Conservation (phyloP, 2,113 vertebrate genomes). For the Epinephelus fuscoguttatus region DNA sequence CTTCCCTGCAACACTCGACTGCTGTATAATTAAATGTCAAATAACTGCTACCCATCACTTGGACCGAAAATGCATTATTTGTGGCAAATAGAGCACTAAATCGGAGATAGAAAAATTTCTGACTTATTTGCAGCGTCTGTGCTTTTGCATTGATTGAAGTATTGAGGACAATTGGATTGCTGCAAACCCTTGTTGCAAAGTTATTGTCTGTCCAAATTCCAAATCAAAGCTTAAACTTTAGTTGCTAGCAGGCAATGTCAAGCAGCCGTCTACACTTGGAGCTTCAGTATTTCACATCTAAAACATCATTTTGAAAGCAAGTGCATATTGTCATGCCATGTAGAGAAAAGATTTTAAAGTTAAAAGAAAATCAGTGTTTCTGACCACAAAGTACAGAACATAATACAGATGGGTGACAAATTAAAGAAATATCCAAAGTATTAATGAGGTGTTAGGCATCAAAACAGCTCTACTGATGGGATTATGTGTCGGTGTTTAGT, state of each 20-base stretch:
- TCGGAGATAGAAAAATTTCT: background rate
- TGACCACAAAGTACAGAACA: background rate
- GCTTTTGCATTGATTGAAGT: constrained; percentile 53
- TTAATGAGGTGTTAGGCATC: background rate
- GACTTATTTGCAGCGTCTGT: constrained; percentile 37
- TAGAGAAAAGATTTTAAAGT: background rate
- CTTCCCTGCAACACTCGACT: constrained; percentile 52
- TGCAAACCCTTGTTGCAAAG: constrained; percentile 30
- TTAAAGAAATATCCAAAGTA: background rate
- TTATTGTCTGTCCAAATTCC: constrained; percentile 27
- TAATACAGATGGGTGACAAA: background rate
- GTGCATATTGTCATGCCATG: background rate
- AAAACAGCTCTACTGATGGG: no score
- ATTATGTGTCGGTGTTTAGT: no score
- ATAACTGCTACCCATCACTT: constrained; percentile 51
- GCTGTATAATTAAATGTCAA: constrained; percentile 76
- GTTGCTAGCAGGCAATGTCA: constrained; percentile 18
- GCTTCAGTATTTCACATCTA: constrained; percentile 12
- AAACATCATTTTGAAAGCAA: background rate
- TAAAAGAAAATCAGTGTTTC: background rate
- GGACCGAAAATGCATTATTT: constrained; percentile 45
- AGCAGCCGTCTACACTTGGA: background rate
- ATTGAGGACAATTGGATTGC: constrained; percentile 44
- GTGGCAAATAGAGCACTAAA: constrained; percentile 63
- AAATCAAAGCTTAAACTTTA: constrained; percentile 40